These are phyloP conservation scores for Tenrec ecaudatus DNA, from an alignment of 2,113 vertebrate species.

Conservation along the genomic window DNA sequence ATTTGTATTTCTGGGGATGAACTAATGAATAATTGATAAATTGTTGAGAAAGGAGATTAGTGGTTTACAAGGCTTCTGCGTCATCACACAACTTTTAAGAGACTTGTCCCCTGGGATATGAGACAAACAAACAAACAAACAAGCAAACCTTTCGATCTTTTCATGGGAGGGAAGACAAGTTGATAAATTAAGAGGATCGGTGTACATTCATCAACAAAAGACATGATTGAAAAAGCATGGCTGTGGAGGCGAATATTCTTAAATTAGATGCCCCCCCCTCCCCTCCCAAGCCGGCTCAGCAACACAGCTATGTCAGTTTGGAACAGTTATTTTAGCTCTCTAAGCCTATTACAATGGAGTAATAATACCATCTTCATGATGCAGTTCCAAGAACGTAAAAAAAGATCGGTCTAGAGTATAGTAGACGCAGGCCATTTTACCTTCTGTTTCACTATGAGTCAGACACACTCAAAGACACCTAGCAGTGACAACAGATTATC, in stretches of 20 bases:
- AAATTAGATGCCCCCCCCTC: not conserved
- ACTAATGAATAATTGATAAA: too few species aligned
- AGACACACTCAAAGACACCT: too few species aligned
- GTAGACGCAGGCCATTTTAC: too few species aligned
- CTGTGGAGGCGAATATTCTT: conserved; percentile 47
- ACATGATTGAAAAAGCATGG: conserved; percentile 9
- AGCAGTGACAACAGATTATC: too few species aligned
- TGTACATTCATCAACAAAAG: not conserved
- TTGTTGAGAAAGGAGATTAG: not conserved
- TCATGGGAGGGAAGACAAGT: not conserved
- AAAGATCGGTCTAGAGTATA: not conserved
- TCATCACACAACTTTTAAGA: not conserved
- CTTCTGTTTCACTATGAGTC: too few species aligned
- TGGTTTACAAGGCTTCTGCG: not conserved
- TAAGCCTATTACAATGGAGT: conserved; percentile 45
- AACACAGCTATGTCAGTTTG: not conserved
- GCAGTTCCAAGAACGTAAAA: conserved; percentile 34
- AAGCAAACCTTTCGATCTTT: not conserved
- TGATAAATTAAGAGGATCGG: conserved; percentile 22
- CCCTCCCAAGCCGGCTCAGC: not conserved
- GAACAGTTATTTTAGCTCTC: conserved; percentile 23
- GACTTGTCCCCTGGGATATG: not conserved
- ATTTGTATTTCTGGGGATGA: not conserved
- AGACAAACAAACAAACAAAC: not conserved
- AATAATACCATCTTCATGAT: not conserved